Conservation (phyloP, 2,888 invertebrate genomes). For the Cheilosia soror region DNA sequence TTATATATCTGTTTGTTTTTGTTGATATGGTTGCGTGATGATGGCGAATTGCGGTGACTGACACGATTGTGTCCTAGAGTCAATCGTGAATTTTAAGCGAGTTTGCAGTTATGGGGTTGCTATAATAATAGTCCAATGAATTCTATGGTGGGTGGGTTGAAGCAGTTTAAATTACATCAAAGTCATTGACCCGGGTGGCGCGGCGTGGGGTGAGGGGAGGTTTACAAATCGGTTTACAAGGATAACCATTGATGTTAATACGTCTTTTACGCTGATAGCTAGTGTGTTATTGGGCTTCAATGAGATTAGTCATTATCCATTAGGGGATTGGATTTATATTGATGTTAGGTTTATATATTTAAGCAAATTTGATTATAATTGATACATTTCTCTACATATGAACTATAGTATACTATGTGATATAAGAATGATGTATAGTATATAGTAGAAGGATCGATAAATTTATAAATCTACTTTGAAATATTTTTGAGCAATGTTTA, state of each 20-base stretch:
- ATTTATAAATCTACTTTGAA: too few species aligned
- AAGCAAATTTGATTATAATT: too few species aligned
- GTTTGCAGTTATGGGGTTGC: constrained; percentile 14
- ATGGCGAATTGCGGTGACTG: constrained; percentile 41
- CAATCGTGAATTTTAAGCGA: constrained; percentile 46
- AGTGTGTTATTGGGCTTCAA: not conserved
- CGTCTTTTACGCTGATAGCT: not conserved
- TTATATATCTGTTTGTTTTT: constrained; percentile 44
- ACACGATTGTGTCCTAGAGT: constrained; percentile 49
- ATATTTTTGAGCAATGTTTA: too few species aligned
- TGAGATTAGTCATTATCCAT: not conserved
- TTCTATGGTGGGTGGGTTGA: not conserved
- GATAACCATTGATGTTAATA: constrained; percentile 2
- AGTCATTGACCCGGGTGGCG: constrained; percentile 27
- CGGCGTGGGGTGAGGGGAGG: not conserved
- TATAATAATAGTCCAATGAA: not conserved
- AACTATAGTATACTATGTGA: too few species aligned
- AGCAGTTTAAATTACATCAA: not conserved
- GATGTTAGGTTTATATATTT: too few species aligned
- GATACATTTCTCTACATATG: too few species aligned
- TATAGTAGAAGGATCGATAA: too few species aligned
- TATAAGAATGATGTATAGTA: too few species aligned
- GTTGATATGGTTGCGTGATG: constrained; percentile 43
- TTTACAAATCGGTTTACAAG: constrained; percentile 5
- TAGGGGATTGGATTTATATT: not conserved